Conservation (phyloP, 2,113 vertebrate genomes). For the Seriola dumerili region DNA sequence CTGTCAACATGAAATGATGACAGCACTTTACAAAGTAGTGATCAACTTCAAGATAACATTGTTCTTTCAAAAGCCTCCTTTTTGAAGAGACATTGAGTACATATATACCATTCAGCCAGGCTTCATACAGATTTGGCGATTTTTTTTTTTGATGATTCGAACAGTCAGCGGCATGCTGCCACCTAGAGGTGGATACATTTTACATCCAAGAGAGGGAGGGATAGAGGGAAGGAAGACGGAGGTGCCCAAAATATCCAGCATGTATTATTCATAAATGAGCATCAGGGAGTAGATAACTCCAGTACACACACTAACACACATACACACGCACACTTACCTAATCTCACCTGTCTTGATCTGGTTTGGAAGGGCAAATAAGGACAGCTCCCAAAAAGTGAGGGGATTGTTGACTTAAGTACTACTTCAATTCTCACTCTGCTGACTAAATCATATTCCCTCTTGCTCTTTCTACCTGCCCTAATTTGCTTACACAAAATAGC, state of each 20-base stretch:
- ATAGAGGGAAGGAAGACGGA: constrained; percentile 48
- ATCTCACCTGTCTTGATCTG: constrained; percentile 60
- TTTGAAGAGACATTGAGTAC: background rate
- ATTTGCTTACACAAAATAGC: constrained; percentile 36
- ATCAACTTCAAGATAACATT: background rate
- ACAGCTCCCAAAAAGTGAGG: constrained; percentile 55
- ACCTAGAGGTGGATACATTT: constrained; percentile 66
- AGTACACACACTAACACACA: constrained; percentile 56
- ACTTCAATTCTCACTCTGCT: constrained; percentile 20
- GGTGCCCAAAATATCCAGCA: constrained; percentile 70
- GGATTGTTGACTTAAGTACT: constrained; percentile 53
- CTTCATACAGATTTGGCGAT: constrained; percentile 11
- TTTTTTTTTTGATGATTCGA: constrained; percentile 15
- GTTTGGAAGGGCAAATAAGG: constrained; percentile 64
- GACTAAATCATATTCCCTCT: constrained; percentile 18
- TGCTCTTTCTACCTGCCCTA: constrained; percentile 12
- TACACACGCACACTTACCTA: constrained; percentile 38
- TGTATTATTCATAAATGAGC: constrained; percentile 79
- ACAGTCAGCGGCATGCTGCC: constrained; percentile 73
- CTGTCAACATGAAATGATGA: background rate
- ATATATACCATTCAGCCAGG: constrained; percentile 3
- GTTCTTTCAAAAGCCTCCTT: background rate
- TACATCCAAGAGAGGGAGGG: constrained; percentile 23
- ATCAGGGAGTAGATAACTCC: constrained; percentile 69
- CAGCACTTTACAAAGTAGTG: background rate